Percentiles rank a stretch among this genome's conserved stretches.
phyloP scores from a whole-genome alignment of 2,797 vertebrate genomes.

The Scomberomorus guttatus region DNA sequence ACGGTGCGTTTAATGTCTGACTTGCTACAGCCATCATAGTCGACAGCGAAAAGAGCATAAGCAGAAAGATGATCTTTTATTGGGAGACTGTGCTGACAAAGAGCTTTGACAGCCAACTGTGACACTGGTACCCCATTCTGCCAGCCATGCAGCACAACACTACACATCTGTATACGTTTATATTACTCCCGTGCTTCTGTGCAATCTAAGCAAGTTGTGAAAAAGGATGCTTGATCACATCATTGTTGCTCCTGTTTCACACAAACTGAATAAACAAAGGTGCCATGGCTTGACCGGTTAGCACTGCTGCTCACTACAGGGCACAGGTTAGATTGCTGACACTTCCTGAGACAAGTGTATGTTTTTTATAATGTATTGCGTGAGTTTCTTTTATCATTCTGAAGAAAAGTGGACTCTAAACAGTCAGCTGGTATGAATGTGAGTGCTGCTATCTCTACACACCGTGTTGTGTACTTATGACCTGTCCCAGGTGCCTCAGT shows the following conservation, averaged over 20 bases:
- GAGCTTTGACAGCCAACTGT: conserved; percentile 30
- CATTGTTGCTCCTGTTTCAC: not conserved
- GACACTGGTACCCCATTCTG: conserved; percentile 27
- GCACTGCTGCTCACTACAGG: conserved; percentile 1
- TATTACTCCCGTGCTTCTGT: conserved; percentile 17
- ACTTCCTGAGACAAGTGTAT: not conserved
- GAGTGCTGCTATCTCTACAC: not conserved
- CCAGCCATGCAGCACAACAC: conserved; percentile 25
- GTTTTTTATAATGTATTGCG: not conserved
- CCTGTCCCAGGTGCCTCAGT: not conserved
- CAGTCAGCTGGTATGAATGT: not conserved
- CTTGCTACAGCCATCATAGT: conserved; percentile 43
- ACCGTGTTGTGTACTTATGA: not conserved
- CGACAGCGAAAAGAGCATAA: conserved; percentile 26
- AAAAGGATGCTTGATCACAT: conserved; percentile 25
- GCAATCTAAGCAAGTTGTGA: conserved; percentile 8
- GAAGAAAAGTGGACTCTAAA: not conserved
- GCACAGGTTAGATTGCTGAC: not conserved
- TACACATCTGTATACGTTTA: conserved; percentile 29
- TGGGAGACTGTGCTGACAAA: conserved; percentile 49
- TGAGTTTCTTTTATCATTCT: not conserved
- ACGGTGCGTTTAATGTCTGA: conserved; percentile 55
- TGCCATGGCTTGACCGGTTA: not conserved
- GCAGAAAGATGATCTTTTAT: conserved; percentile 45
- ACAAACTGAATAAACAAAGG: conserved; percentile 1